phyloP scores from a whole-genome alignment of 2,888 invertebrate genomes.

The Ypsolopha scabrella region DNA sequence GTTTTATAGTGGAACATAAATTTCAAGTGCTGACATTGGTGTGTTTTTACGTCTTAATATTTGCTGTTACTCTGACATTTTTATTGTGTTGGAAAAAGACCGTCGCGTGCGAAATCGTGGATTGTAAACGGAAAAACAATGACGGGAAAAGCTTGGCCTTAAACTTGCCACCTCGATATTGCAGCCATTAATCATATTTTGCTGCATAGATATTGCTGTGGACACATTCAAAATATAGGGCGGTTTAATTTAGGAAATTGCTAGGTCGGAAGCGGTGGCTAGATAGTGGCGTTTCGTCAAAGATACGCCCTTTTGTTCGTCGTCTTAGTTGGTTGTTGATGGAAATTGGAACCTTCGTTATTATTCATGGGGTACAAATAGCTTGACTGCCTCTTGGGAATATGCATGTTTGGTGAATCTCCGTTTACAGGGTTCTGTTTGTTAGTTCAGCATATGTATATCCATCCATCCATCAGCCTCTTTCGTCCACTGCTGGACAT shows the following conservation, averaged over 20 bases:
- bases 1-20: slow-evolving; percentile 1
- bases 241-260: slow-evolving; percentile 47
- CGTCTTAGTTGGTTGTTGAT: slow-evolving; percentile 14
- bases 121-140: background rate
- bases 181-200: slow-evolving; percentile 15
- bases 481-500: too few relatives aligned
- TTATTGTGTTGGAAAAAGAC: background rate
- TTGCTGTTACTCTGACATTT: background rate
- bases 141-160: background rate
- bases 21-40: background rate
- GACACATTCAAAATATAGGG: slow-evolving; percentile 17
- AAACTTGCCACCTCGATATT: background rate
- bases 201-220: slow-evolving; percentile 12
- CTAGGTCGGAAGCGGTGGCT: slow-evolving; percentile 20
- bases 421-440: too few relatives aligned
- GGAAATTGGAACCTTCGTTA: slow-evolving; percentile 30
- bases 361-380: slow-evolving; percentile 29
- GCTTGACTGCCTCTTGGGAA: slow-evolving; percentile 11
- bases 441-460: too few relatives aligned
- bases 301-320: slow-evolving; percentile 14
- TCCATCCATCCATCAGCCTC: too few relatives aligned
- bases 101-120: background rate
- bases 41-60: background rate
- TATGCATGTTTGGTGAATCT: too few relatives aligned
- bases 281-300: slow-evolving; percentile 22